phyloP scores from a whole-genome alignment of 2,888 invertebrate species.

The Sinhomidia bicolor region DNA sequence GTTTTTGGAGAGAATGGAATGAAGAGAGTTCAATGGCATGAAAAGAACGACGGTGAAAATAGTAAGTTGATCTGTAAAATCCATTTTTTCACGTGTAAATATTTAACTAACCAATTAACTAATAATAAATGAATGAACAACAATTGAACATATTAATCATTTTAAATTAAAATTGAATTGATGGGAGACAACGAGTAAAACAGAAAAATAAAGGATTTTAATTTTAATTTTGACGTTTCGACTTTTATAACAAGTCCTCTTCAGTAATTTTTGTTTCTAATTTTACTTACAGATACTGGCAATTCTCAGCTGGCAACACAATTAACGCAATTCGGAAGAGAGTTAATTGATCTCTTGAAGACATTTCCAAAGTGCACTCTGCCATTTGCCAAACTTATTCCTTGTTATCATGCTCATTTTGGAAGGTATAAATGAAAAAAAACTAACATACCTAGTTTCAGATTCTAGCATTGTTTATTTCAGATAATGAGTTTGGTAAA shows the following conservation, averaged over 20 bases:
- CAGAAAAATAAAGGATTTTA: no score
- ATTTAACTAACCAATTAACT: no score
- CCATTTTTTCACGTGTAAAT: no score
- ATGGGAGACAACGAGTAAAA: no score
- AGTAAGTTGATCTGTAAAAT: slow-evolving; percentile 38
- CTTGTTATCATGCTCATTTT: slow-evolving; percentile 98
- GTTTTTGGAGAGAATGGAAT: slow-evolving; percentile 83
- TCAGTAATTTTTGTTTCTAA: slow-evolving; percentile 5
- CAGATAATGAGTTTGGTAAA: background rate
- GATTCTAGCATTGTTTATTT: no score
- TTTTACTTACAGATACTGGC: background rate
- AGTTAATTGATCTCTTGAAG: slow-evolving; percentile 92
- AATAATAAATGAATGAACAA: no score
- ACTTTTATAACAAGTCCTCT: no score
- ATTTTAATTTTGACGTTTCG: no score
- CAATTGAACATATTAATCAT: no score
- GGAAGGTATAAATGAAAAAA: slow-evolving; percentile 83
- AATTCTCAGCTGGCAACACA: slow-evolving; percentile 82
- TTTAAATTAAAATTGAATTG: no score
- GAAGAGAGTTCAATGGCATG: slow-evolving; percentile 84
- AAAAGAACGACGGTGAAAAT: slow-evolving; percentile 71
- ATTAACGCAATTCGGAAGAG: slow-evolving; percentile 91
- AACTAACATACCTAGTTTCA: background rate
- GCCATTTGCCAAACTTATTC: slow-evolving; percentile 93
- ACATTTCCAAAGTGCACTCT: slow-evolving; percentile 91